Conservation (phyloP, 2,888 invertebrate species). For the Ypsolopha sequella region DNA sequence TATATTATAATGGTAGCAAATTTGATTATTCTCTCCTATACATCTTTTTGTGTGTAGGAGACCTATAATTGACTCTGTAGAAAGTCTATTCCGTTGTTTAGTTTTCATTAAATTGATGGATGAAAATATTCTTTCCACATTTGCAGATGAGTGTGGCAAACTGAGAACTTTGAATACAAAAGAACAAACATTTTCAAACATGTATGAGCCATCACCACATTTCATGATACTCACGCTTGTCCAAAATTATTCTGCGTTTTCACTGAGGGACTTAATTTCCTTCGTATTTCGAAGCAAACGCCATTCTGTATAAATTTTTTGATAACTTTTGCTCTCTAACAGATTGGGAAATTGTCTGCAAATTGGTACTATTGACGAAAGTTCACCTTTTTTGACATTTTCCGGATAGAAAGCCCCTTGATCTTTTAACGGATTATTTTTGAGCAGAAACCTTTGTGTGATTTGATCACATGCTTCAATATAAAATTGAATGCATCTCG, state of each 20-base stretch:
- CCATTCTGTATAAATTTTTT: slow-evolving; percentile 1
- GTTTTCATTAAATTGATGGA: slow-evolving; percentile 2
- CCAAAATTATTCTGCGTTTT: slow-evolving; percentile 1
- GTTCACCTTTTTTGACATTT: too few species aligned
- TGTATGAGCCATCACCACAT: not conserved
- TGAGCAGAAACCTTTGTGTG: too few species aligned
- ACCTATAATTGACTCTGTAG: not conserved
- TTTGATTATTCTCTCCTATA: too few species aligned
- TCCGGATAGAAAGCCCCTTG: too few species aligned
- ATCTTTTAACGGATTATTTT: too few species aligned
- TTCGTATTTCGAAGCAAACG: slow-evolving; percentile 3
- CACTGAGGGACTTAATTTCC: not conserved
- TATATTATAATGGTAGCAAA: too few species aligned
- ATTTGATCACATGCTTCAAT: too few species aligned
- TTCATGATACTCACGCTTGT: not conserved
- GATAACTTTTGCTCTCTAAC: not conserved
- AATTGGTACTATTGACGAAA: slow-evolving; percentile 1
- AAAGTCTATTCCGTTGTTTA: not conserved
- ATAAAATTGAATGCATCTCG: too few species aligned
- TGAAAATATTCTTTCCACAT: slow-evolving; percentile 2
- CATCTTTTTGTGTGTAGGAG: too few species aligned
- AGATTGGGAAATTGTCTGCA: slow-evolving; percentile 2
- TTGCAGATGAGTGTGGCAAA: slow-evolving; percentile 3
- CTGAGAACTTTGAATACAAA: not conserved
- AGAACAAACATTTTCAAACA: slow-evolving; percentile 1